Base-by-base conservation (phyloP, 2,797 vertebrate species). In the Geotrypetes seraphini region DNA sequence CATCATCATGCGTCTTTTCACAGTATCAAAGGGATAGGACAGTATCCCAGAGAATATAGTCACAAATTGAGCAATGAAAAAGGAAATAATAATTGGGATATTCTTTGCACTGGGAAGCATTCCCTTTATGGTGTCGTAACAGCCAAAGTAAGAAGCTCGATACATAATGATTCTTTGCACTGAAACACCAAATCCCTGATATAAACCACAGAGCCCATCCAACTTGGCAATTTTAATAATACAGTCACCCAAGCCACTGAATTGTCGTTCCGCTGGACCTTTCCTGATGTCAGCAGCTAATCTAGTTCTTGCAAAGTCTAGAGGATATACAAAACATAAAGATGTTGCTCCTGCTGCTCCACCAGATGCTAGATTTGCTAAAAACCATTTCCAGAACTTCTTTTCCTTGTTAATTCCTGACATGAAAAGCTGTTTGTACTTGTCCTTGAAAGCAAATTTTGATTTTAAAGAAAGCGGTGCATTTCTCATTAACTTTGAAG, bases 21-120 rank as follows among this genome's bases (percentile, higher is more conserved):
- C 53, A 16, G 57, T 37, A 42, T 73, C 64, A 50, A 71, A 75
- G 24, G 60, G 67, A 4, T 71, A 71, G 25, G 72, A 69, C 7
- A 65, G 41, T 35, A 68, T 62, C 42, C 58, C 66, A 46, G 62
- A 76, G 43, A 47, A 63, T 1, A 56, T 26, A 21, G 71, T 73
- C 26, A 73, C 65, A 18, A 49, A 16, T 35, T 68, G 57, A 47
- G 65, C 71, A 53, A 70, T 66, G 18, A 64, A 19, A 59, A 77
- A 72, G 16, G 56, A 59, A 15, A 71, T 2, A 42, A 61, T 19
- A 23, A 66, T 63, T 10, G 52, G 52, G 5, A 47, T 66, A 42
- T 72, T 57, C 19, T 60, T 73, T 34, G 63, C 56, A 51, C 71
- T 69, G 47, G 52, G 58, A 38, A 74, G 36, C 58, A 28, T 43